Evolutionary conservation across 2,888 invertebrate species (phyloP).

Genomic region (Busseola fusca): DNA sequence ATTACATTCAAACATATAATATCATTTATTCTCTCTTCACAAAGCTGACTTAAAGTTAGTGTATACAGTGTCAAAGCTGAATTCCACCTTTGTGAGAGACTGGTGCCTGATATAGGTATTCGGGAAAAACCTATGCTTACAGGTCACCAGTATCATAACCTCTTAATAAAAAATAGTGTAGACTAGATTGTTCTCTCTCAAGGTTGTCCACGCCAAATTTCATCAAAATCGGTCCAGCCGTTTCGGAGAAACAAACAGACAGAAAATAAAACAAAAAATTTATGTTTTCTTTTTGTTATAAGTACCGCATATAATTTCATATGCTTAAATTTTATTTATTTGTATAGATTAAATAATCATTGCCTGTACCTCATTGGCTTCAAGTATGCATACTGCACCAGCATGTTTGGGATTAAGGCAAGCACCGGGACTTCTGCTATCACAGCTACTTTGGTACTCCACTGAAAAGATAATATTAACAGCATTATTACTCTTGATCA

Average conservation of each 20-base stretch:
- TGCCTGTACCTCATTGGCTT: constrained; percentile 91
- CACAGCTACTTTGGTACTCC: constrained; percentile 93
- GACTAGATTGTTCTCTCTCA: too few species aligned
- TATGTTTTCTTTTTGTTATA: not conserved
- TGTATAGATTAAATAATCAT: not conserved
- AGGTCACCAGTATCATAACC: too few species aligned
- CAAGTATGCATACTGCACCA: constrained; percentile 93
- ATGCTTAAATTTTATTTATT: not conserved
- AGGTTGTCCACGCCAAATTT: not conserved
- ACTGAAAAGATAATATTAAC: constrained; percentile 83
- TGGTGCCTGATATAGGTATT: too few species aligned
- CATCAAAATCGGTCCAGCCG: too few species aligned
- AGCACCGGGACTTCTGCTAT: constrained; percentile 94
- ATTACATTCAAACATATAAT: too few species aligned
- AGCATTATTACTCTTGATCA: not conserved
- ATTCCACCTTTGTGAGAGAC: too few species aligned
- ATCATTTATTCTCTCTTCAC: too few species aligned
- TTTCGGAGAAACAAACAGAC: too few species aligned
- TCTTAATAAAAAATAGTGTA: not conserved
- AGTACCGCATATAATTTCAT: not conserved
- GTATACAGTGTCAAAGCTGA: too few species aligned
- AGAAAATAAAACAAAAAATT: too few species aligned
- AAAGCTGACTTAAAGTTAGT: too few species aligned
- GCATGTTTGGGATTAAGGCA: constrained; percentile 92
- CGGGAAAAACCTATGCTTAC: too few species aligned